Conservation (phyloP, 1,140 invertebrate genomes). For the Psilanteris sp. region DNA sequence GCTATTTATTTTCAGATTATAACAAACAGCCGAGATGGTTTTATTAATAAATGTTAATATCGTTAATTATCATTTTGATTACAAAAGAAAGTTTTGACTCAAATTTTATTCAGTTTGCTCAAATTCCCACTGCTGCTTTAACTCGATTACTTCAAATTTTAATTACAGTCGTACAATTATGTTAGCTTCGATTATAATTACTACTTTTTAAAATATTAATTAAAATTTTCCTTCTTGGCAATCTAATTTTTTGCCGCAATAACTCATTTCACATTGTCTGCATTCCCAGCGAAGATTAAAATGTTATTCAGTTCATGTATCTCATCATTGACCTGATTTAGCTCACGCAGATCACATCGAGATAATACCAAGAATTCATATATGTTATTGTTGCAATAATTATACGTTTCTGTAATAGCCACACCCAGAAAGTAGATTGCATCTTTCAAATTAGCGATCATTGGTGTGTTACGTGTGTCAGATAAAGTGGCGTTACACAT, state of each 20-base stretch:
- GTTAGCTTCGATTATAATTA: no score
- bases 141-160: no score
- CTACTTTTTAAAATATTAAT: no score
- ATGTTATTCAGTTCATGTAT: constrained; percentile 26
- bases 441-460: constrained; percentile 40
- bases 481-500: constrained; percentile 8
- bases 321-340: constrained; percentile 53
- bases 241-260: no score
- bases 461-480: constrained; percentile 7
- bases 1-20: no score
- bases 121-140: no score
- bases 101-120: no score
- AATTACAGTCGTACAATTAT: no score
- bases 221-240: neutral
- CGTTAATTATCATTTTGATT: no score
- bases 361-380: constrained; percentile 40
- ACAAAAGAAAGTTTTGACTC: no score
- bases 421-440: constrained; percentile 39
- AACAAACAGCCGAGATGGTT: no score
- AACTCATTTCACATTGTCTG: constrained; percentile 2
- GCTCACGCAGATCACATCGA: constrained; percentile 11
- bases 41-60: no score
- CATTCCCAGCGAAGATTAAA: constrained; percentile 21
- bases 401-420: constrained; percentile 41
- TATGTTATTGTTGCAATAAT: constrained; percentile 56